Evolutionary conservation across 2,797 vertebrate genomes (phyloP).

Genomic region (Mormyrops attenuatus): DNA sequence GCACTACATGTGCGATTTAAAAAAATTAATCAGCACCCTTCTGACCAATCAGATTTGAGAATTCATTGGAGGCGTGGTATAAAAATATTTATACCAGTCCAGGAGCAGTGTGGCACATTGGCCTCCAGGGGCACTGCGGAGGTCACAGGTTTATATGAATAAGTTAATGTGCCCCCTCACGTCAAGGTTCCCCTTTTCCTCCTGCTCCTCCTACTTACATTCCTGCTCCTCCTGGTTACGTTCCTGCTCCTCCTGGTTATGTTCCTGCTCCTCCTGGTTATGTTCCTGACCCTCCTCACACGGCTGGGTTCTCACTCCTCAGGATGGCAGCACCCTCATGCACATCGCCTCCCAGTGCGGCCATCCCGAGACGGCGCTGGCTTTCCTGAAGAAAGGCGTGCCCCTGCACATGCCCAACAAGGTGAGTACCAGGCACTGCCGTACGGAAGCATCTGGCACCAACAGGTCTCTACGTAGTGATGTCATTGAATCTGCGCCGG

Average conservation of each 20-base stretch:
- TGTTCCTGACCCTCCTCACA: not conserved
- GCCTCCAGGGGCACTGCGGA: not conserved
- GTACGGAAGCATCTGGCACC: not conserved
- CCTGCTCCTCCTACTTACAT: no score
- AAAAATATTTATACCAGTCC: not conserved
- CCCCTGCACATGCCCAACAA: constrained; percentile 56
- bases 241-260: no score
- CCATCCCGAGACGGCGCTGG: constrained; percentile 49
- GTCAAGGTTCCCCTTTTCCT: not conserved
- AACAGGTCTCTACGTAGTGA: not conserved
- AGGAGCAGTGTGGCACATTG: not conserved
- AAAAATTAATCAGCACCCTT: not conserved
- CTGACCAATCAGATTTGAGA: not conserved
- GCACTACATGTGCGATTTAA: not conserved
- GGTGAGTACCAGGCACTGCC: constrained; percentile 27
- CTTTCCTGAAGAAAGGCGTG: constrained; percentile 51
- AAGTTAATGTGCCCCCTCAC: not conserved
- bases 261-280: not conserved
- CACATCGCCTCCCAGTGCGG: constrained; percentile 51
- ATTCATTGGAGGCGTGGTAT: not conserved
- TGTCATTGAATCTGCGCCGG: not conserved
- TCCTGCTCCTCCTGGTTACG: no score
- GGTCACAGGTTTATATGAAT: not conserved
- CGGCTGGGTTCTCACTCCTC: not conserved
- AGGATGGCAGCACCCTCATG: constrained; percentile 54